phyloP scores from a whole-genome alignment of 2,797 vertebrate species.

The Chaetophractus vellerosus region DNA sequence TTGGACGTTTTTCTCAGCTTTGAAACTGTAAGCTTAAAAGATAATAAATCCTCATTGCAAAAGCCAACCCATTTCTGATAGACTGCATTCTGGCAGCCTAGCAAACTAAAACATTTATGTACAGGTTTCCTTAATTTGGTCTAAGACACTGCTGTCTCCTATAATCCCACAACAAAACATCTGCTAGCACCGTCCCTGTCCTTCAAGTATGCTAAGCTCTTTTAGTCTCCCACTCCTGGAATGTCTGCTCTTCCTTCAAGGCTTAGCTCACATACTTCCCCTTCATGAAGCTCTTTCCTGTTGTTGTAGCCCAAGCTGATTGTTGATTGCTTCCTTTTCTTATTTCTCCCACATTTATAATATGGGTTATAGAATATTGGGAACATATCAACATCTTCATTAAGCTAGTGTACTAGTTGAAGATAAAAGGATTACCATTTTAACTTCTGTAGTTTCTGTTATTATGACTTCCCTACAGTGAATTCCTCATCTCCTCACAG shows the following conservation, averaged over 20 bases:
- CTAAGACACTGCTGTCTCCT: not conserved
- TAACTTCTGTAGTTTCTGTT: not conserved
- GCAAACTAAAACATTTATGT: not conserved
- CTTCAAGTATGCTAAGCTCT: not conserved
- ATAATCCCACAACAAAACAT: not conserved
- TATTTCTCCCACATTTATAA: constrained; percentile 44
- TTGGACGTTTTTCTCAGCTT: too few relatives aligned
- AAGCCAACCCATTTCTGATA: too few relatives aligned
- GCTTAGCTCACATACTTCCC: not conserved
- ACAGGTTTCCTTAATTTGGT: not conserved
- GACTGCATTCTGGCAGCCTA: too few relatives aligned
- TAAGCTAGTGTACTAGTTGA: not conserved
- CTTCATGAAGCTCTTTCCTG: constrained; percentile 38
- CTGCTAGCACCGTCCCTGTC: not conserved
- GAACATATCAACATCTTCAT: constrained; percentile 25
- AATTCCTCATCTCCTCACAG: not conserved
- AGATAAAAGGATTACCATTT: not conserved
- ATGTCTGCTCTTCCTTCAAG: not conserved
- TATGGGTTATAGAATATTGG: not conserved
- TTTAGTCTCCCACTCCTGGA: not conserved
- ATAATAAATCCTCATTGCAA: too few relatives aligned
- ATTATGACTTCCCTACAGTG: not conserved
- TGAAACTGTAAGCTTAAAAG: too few relatives aligned
- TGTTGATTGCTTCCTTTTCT: not conserved
- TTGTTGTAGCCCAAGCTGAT: not conserved